phyloP scores from a whole-genome alignment of 2,113 vertebrate genomes.

The Rhabdornis inornatus region DNA sequence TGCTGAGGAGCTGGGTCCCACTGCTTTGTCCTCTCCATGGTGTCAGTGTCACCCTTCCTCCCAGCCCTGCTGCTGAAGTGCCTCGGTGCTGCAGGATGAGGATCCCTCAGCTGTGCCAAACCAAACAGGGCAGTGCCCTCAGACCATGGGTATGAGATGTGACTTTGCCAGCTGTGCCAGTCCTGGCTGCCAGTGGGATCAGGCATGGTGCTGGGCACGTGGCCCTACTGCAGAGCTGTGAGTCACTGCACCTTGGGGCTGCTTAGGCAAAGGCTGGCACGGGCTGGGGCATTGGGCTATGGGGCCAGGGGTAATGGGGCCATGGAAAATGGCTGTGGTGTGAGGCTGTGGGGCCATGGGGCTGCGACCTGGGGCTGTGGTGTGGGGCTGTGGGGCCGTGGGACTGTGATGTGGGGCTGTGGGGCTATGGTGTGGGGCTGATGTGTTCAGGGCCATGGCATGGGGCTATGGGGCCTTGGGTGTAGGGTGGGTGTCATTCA shows the following conservation, averaged over 20 bases:
- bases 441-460: no score
- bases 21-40: background rate
- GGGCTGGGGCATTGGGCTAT: background rate
- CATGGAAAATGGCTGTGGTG: accelerated
- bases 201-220: background rate
- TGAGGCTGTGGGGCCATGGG: accelerated
- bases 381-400: accelerated
- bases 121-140: background rate
- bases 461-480: background rate
- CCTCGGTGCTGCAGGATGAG: accelerated
- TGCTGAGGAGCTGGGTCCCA: background rate
- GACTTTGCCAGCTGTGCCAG: background rate
- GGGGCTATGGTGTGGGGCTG: background rate
- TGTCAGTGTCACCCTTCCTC: background rate
- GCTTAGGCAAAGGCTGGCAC: background rate
- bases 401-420: background rate
- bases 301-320: accelerated
- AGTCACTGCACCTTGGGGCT: background rate
- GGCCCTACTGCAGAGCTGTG: background rate
- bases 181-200: background rate
- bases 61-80: accelerated
- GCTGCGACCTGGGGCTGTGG: background rate
- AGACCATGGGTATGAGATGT: accelerated
- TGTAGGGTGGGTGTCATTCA: accelerated
- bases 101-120: accelerated